These are phyloP conservation scores for Spodoptera exigua DNA, from an alignment of 2,888 invertebrate species.

Conservation along the genomic window DNA sequence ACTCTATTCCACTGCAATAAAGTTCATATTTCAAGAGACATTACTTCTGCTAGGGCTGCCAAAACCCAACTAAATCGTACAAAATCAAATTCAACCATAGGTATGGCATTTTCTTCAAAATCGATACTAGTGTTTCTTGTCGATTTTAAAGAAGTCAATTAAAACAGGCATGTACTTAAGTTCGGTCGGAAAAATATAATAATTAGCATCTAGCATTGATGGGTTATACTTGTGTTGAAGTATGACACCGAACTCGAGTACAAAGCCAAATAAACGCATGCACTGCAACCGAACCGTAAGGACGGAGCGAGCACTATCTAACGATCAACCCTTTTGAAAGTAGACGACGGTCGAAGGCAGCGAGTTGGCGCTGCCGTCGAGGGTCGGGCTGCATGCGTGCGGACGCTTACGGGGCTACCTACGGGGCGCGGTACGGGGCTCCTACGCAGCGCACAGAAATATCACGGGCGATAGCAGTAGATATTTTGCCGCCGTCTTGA, in stretches of 20 bases:
- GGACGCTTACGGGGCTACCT: constrained; percentile 80
- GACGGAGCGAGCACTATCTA: constrained; percentile 78
- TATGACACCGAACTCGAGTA: constrained; percentile 46
- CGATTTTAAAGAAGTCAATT: constrained; percentile 42
- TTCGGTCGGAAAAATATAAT: constrained; percentile 37
- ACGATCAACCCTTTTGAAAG: constrained; percentile 90
- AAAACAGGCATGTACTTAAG: constrained; percentile 38
- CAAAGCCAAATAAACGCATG: constrained; percentile 68
- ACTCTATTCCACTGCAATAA: constrained; percentile 38
- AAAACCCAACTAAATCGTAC: constrained; percentile 49
- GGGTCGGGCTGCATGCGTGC: constrained; percentile 78
- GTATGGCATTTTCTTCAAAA: constrained; percentile 43
- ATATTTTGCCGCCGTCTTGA: constrained; percentile 93
- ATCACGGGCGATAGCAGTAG: constrained; percentile 93
- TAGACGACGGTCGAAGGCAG: constrained; percentile 72
- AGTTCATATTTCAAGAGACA: constrained; percentile 46
- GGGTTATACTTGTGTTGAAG: too few relatives aligned
- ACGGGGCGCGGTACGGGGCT: constrained; percentile 46
- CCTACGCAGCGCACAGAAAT: constrained; percentile 93
- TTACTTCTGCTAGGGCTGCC: constrained; percentile 33
- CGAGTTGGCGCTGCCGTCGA: constrained; percentile 24
- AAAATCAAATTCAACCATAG: constrained; percentile 42
- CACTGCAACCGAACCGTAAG: constrained; percentile 80
- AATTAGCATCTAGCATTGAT: too few relatives aligned
- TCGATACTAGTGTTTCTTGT: constrained; percentile 42